These are phyloP conservation scores for Cherax destructor DNA, from an alignment of 1,140 invertebrate genomes.

Conservation along the genomic window DNA sequence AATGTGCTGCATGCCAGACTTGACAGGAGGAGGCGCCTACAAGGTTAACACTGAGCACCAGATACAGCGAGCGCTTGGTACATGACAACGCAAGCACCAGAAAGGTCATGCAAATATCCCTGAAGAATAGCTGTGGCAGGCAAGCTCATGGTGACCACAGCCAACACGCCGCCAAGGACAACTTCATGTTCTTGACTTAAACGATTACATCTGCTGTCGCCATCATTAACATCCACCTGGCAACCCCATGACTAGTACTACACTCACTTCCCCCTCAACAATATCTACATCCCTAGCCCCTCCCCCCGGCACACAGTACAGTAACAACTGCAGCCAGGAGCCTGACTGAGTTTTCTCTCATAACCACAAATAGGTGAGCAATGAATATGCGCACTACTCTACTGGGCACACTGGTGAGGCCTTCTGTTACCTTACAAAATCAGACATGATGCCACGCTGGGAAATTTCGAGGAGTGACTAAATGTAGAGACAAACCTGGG, in stretches of 20 bases:
- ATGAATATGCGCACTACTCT: too few species aligned
- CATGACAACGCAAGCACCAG: not conserved
- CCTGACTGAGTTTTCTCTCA: too few species aligned
- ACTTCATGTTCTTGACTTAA: not conserved
- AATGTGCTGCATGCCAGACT: not conserved
- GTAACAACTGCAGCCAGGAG: too few species aligned
- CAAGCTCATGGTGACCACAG: not conserved
- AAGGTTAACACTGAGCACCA: not conserved
- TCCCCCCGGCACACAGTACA: too few species aligned
- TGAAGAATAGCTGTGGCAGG: not conserved
- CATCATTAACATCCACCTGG: not conserved
- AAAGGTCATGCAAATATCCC: not conserved
- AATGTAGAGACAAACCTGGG: too few species aligned
- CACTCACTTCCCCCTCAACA: not conserved
- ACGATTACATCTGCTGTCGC: not conserved
- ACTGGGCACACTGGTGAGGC: too few species aligned
- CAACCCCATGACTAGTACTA: not conserved
- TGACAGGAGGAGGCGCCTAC: not conserved
- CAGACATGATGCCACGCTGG: too few species aligned
- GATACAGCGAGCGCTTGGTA: too few species aligned
- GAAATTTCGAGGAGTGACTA: too few species aligned
- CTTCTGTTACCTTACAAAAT: too few species aligned
- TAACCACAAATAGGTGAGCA: too few species aligned
- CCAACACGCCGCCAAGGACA: not conserved
- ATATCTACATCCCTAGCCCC: too few species aligned